Percentiles rank a stretch among this genome's conserved stretches.
These are phyloP conservation scores for Pelecanoides urinatrix DNA, from an alignment of 2,113 vertebrate genomes.

Conservation along the genomic window DNA sequence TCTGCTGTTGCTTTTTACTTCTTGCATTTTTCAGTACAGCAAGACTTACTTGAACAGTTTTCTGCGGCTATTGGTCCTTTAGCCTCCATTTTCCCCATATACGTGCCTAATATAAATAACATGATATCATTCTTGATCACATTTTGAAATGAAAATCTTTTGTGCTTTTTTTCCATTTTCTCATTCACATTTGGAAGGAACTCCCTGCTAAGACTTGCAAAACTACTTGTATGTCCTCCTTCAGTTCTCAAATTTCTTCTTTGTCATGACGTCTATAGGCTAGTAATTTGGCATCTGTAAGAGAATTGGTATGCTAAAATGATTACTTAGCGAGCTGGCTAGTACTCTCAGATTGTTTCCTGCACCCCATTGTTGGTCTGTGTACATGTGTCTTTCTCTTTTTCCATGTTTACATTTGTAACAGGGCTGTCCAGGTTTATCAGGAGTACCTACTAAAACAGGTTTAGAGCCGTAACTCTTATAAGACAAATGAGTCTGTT, in stretches of 20 bases:
- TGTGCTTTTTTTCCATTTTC: not conserved
- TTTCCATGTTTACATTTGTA: not conserved
- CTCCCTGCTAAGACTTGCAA: not conserved
- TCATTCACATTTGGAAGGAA: not conserved
- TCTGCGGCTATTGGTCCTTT: not conserved
- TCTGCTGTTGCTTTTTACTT: not conserved
- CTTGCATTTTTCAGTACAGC: not conserved
- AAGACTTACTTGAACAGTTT: not conserved
- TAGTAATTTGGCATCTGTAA: not conserved
- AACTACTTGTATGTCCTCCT: not conserved
- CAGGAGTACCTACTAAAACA: not conserved
- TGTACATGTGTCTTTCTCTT: not conserved
- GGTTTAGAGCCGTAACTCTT: not conserved
- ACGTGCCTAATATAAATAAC: not conserved
- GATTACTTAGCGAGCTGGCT: not conserved
- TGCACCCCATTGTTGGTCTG: not conserved
- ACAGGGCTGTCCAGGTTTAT: not conserved
- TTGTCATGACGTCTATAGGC: not conserved
- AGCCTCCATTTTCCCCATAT: not conserved
- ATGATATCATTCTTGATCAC: not conserved
- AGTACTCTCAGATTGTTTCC: not conserved
- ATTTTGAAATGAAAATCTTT: not conserved
- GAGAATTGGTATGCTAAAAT: not conserved
- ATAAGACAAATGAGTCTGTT: not conserved
- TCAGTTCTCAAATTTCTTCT: not conserved